Conservation (phyloP, 2,888 invertebrate species). For the Chymomyza caudatula region DNA sequence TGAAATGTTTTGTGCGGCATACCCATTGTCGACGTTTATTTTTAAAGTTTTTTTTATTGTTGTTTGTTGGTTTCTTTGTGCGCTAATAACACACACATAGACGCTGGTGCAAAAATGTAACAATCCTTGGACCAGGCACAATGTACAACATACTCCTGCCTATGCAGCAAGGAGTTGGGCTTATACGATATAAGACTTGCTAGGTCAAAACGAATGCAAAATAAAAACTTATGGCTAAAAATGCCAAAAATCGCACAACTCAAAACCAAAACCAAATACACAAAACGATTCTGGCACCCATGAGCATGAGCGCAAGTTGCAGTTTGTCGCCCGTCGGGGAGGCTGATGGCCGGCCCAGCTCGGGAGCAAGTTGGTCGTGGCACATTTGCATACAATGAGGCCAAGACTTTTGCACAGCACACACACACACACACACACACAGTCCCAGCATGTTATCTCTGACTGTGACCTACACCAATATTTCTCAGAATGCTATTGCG, state of each 20-base stretch:
- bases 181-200: constrained; percentile 54
- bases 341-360: constrained; percentile 51
- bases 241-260: constrained; percentile 75
- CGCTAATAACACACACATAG: constrained; percentile 41
- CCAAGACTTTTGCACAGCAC: constrained; percentile 48
- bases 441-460: constrained; percentile 78
- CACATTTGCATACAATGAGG: constrained; percentile 79
- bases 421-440: constrained; percentile 18
- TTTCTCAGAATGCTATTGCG: constrained; percentile 77
- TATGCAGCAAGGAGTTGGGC: constrained; percentile 37
- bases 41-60: constrained; percentile 49
- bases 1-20: constrained; percentile 65
- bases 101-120: constrained; percentile 50
- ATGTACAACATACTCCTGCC: constrained; percentile 9
- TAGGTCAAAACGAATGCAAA: constrained; percentile 68
- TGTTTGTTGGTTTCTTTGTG: constrained; percentile 32
- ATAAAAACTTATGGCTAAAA: constrained; percentile 30
- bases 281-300: constrained; percentile 72
- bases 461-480: constrained; percentile 79
- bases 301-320: constrained; percentile 38
- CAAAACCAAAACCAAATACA: constrained; percentile 54
- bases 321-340: constrained; percentile 41
- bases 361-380: constrained; percentile 58
- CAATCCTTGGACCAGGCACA: constrained; percentile 52
- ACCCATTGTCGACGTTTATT: constrained; percentile 65